A percentile compares a stretch with the other conserved stretches of the same genome.
phyloP scores from a whole-genome alignment of 2,797 vertebrate genomes.

The Phrynocephalus vlangalii region DNA sequence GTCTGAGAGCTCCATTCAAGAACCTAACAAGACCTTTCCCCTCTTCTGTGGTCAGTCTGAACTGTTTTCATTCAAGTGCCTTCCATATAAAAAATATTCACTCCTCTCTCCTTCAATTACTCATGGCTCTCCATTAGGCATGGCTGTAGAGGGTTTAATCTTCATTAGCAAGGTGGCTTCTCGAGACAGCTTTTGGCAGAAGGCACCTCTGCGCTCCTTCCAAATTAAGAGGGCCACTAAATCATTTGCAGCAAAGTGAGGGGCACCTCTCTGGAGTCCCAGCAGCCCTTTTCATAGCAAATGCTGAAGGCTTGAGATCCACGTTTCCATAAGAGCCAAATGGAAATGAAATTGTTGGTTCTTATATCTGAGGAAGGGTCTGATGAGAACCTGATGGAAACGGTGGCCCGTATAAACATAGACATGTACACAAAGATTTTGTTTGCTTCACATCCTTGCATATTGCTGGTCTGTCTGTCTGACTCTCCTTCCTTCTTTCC shows the following conservation, averaged over 20 bases:
- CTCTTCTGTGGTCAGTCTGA: neutral
- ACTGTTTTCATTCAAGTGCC: neutral
- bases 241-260: neutral
- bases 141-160: conserved; percentile 12
- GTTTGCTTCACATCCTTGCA: too few species aligned
- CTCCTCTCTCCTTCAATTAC: neutral
- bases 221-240: neutral
- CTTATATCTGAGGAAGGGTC: too few species aligned
- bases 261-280: neutral
- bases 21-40: neutral
- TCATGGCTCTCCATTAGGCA: conserved; percentile 3
- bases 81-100: neutral
- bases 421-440: too few species aligned
- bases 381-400: too few species aligned
- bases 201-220: neutral
- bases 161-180: conserved; percentile 23
- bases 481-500: too few species aligned
- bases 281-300: neutral
- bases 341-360: neutral
- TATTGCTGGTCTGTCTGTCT: too few species aligned
- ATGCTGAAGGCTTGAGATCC: neutral
- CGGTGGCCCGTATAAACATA: too few species aligned
- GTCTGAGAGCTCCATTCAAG: neutral
- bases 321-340: neutral
- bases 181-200: conserved; percentile 13